Percentiles rank a stretch among this genome's conserved stretches.
Evolutionary conservation across 2,797 vertebrate species (phyloP).

Genomic region (Serranus cabrilla): DNA sequence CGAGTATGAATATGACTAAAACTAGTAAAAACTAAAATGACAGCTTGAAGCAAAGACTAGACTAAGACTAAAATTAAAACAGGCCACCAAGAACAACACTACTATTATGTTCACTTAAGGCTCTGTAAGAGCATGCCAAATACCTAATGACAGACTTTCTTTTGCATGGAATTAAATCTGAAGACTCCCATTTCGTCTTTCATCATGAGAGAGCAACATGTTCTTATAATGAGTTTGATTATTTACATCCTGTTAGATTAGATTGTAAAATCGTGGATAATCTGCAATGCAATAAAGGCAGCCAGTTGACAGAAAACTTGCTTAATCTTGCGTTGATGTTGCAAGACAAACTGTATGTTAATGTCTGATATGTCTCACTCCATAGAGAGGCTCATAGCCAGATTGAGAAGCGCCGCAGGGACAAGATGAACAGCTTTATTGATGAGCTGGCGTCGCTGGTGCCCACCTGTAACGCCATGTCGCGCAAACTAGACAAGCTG

Average conservation of each 20-base stretch:
- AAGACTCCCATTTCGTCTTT: constrained; percentile 10
- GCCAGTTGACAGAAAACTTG: constrained; percentile 5
- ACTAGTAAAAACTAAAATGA: too few species aligned
- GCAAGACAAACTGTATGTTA: not conserved
- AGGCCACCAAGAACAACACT: too few species aligned
- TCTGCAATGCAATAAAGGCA: not conserved
- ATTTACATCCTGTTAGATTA: constrained; percentile 2
- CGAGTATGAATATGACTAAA: too few species aligned
- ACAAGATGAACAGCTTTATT: constrained; percentile 99
- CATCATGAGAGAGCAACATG: not conserved
- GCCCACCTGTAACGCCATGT: constrained; percentile 98
- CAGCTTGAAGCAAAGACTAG: too few species aligned
- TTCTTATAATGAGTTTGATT: not conserved
- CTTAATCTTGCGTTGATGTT: not conserved
- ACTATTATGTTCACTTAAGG: not conserved
- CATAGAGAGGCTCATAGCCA: constrained; percentile 97
- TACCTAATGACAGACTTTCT: constrained; percentile 18
- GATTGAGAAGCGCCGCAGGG: constrained; percentile 95
- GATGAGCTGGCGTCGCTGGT: constrained; percentile 97
- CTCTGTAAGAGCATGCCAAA: constrained; percentile 23
- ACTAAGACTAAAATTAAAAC: too few species aligned
- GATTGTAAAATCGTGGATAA: not conserved
- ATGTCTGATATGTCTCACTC: not conserved
- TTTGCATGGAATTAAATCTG: constrained; percentile 5
- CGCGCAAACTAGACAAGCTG: constrained; percentile 96